Conservation (phyloP, 2,888 invertebrate genomes). For the Argyra leucocephala region DNA sequence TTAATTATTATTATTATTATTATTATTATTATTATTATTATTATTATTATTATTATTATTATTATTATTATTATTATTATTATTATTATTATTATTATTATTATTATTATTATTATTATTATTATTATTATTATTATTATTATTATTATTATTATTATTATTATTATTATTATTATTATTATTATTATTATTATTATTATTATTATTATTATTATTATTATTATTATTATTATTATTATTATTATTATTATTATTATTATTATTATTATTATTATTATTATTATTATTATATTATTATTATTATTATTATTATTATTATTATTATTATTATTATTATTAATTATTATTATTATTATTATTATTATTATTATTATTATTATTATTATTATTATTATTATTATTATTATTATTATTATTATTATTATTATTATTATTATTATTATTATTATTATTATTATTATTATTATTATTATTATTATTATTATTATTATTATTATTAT, state of each 20-base stretch:
- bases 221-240: slow-evolving; percentile 3
- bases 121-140: slow-evolving; percentile 4
- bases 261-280: slow-evolving; percentile 1
- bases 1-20: not conserved
- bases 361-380: not conserved
- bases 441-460: slow-evolving; percentile 1
- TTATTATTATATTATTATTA: slow-evolving; percentile 6
- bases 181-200: not conserved
- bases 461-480: not conserved
- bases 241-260: slow-evolving; percentile 1
- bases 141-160: slow-evolving; percentile 4
- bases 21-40: slow-evolving; percentile 1
- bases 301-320: not conserved
- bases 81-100: slow-evolving; percentile 6
- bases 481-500: not conserved
- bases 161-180: slow-evolving; percentile 1
- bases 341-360: slow-evolving; percentile 1
- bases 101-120: slow-evolving; percentile 1
- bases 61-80: slow-evolving; percentile 4
- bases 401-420: slow-evolving; percentile 3
- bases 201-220: slow-evolving; percentile 3
- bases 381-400: slow-evolving; percentile 4
- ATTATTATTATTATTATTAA: not conserved
- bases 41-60: slow-evolving; percentile 1
- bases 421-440: slow-evolving; percentile 1